A percentile compares a stretch with the other conserved stretches of the same genome.
phyloP scores from a whole-genome alignment of 1,140 invertebrate species.

The Euwallacea similis region DNA sequence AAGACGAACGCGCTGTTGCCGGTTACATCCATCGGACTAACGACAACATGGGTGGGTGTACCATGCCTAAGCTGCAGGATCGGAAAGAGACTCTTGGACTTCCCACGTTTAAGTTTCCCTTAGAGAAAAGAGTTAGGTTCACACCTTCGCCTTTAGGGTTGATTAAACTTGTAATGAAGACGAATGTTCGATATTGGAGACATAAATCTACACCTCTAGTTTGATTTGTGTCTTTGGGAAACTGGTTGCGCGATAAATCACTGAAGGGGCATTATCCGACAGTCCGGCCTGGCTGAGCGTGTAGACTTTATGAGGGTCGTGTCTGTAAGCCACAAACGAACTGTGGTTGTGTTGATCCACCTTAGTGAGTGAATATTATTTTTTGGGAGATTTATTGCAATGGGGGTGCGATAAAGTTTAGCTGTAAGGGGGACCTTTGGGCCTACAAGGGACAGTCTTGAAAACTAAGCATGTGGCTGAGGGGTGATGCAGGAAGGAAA shows the following conservation, averaged over 20 bases:
- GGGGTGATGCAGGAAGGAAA: no score
- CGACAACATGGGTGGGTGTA: no score
- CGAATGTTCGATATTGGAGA: conserved; percentile 16
- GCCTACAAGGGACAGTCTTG: no score
- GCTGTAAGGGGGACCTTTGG: no score
- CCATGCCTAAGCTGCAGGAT: no score
- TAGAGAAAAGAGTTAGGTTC: neutral
- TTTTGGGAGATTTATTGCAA: conserved; percentile 12
- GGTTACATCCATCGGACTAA: no score
- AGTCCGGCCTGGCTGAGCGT: conserved; percentile 10
- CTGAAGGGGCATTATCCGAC: conserved; percentile 21
- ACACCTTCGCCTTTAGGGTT: neutral
- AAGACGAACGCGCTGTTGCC: no score
- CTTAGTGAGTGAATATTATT: conserved; percentile 18
- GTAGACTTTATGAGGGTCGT: conserved; percentile 24
- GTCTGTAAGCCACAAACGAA: conserved; percentile 19
- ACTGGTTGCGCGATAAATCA: conserved; percentile 21
- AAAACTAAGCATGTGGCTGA: no score
- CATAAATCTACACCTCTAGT: conserved; percentile 25
- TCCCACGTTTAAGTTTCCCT: no score
- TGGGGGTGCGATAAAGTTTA: neutral
- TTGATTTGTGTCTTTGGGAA: conserved; percentile 27
- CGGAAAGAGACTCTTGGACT: no score
- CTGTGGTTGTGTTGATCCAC: conserved; percentile 12
- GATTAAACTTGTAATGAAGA: conserved; percentile 25